A percentile compares a stretch with the other conserved stretches of the same genome.
Conservation (phyloP, 37 sponge, comb jelly and placozoan genomes). For the Spongilla lacustris region DNA sequence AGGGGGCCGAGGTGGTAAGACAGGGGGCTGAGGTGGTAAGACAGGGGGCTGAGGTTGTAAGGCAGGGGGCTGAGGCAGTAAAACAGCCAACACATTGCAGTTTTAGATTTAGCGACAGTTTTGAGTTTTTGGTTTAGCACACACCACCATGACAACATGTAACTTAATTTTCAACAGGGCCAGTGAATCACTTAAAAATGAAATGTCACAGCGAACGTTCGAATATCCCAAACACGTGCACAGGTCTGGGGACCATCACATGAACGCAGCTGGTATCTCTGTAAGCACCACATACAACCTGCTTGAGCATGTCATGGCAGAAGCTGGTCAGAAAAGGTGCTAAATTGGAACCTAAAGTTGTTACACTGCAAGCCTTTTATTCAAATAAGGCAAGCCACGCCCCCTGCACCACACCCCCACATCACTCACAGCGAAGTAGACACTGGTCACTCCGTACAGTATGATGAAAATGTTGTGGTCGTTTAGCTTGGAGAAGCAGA, state of each 20-base stretch:
- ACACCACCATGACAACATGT: too few relatives aligned
- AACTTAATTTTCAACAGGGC: too few relatives aligned
- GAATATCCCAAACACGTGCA: neutral
- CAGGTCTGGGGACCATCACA: neutral
- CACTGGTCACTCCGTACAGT: conserved; percentile 93
- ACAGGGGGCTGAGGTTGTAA: neutral
- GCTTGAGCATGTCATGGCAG: neutral
- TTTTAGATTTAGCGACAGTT: too few relatives aligned
- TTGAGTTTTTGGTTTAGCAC: too few relatives aligned
- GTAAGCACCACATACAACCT: conserved; percentile 13
- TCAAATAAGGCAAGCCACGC: neutral
- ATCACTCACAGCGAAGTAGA: conserved; percentile 91
- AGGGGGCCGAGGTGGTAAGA: neutral
- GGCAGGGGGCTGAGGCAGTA: too few relatives aligned
- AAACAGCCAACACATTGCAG: too few relatives aligned
- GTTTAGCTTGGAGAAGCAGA: conserved; percentile 94
- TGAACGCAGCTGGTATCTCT: neutral
- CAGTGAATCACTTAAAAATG: neutral
- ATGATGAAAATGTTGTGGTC: conserved; percentile 98
- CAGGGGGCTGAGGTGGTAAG: neutral
- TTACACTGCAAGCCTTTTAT: neutral
- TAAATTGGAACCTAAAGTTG: neutral
- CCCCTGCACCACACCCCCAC: neutral
- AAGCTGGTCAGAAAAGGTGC: conserved; percentile 9
- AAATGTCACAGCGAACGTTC: neutral